Evolutionary conservation across 2,888 invertebrate species (phyloP), one percentile per base, ranked within the genome.

Genomic region (Mythimna loreyi): DNA sequence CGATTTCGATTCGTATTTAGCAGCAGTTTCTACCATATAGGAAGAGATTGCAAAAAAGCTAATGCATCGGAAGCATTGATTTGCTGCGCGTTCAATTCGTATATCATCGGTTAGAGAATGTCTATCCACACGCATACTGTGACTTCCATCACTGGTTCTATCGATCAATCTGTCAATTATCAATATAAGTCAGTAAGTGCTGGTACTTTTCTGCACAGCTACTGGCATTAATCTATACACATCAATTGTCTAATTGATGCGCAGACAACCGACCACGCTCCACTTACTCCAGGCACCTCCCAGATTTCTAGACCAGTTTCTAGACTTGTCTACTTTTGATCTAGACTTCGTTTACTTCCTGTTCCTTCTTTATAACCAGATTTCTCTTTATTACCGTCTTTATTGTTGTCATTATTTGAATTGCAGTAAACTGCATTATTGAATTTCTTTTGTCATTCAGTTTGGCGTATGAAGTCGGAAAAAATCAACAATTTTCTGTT

Each of bases 301-400:
- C 76, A 70, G 89, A 87, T 91, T 91, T 92, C 92, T 92, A 89
- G 79, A 84, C 86, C 62, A 86, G 87, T 91, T 90, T 90, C 88
- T 86, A 88, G 82, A 80, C 84, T 61, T 64, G 75, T 66, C 77
- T 81, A 60, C 36, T 43, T 50, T 47, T 60, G 52, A 72, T 82
- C 77, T 77, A 80, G 78, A 65, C 68, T 60, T 62, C 61, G 25
- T 58, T n/a, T 50, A 67, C 76, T 82, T 79, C 83, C 79, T 79
- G 74, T 78, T 63, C 65, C 75, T 84, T 80, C 61, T 70, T 72
- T 70, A n/a, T 69, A 49, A 66, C 63, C 49, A 53, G 72, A 52
- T 83, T 78, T 78, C 65, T 72, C 72, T 64, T 75, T 78, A 72
- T 71, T 80, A 69, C 79, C 66, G 58, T 67, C 28, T 58, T 36